These are phyloP conservation scores for Polydrusus cervinus DNA, from an alignment of 2,888 invertebrate genomes.

Conservation along the genomic window DNA sequence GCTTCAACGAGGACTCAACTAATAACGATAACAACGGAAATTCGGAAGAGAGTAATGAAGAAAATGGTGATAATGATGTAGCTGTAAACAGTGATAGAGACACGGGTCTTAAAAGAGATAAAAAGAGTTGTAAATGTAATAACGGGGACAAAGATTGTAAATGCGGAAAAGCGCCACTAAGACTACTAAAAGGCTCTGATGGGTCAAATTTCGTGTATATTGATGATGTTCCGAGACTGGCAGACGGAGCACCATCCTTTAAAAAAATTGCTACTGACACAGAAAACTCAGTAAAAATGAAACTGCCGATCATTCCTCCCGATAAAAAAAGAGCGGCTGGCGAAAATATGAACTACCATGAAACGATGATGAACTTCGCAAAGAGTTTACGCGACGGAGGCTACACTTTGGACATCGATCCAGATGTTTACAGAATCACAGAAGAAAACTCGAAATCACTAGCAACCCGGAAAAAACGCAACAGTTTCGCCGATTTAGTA, in stretches of 20 bases:
- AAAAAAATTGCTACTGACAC: not conserved
- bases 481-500: conserved; percentile 57
- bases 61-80: not conserved
- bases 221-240: conserved; percentile 34
- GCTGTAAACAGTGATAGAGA: not conserved
- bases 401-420: conserved; percentile 58
- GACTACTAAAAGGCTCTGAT: not conserved
- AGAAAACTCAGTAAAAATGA: not conserved
- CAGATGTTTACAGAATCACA: conserved; percentile 56
- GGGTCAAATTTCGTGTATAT: conserved; percentile 29
- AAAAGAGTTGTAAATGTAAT: conserved; percentile 50
- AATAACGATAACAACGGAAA: conserved; percentile 1
- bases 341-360: conserved; percentile 35
- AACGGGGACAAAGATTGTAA: conserved; percentile 56
- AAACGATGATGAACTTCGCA: not conserved
- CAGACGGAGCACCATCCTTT: conserved; percentile 22
- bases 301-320: not conserved
- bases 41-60: conserved; percentile 4
- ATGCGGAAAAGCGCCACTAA: conserved; percentile 44
- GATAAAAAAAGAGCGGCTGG: conserved; percentile 3
- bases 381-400: conserved; percentile 49
- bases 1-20: not conserved
- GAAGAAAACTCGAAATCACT: conserved; percentile 20
- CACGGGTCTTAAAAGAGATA: conserved; percentile 13
- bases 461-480: conserved; percentile 56